These are phyloP conservation scores for Elanoides forficatus DNA, from an alignment of 2,113 vertebrate species.

Conservation along the genomic window DNA sequence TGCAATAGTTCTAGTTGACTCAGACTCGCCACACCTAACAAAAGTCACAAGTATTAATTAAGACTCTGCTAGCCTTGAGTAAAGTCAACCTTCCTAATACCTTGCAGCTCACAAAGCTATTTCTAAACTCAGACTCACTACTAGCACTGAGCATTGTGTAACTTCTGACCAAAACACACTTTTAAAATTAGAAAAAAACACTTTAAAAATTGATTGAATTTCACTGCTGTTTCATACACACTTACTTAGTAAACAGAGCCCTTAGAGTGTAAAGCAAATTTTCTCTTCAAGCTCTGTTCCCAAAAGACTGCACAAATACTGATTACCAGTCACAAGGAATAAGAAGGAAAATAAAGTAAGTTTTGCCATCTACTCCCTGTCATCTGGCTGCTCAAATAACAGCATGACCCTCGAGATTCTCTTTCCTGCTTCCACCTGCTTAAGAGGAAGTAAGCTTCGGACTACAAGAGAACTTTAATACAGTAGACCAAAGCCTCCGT, in stretches of 20 bases:
- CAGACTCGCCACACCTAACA: neutral
- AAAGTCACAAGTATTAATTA: neutral
- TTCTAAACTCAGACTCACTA: neutral
- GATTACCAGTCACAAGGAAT: neutral
- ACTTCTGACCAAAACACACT: neutral
- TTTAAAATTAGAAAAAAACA: neutral
- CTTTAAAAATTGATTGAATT: fast-evolving
- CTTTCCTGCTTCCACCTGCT: neutral
- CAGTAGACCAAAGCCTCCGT: neutral
- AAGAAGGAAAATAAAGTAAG: neutral
- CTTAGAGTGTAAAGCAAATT: neutral
- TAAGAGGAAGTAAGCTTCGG: neutral
- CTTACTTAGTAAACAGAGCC: neutral
- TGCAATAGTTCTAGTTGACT: neutral
- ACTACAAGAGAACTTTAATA: neutral
- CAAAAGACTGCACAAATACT: neutral
- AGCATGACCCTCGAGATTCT: neutral
- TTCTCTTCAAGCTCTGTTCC: neutral
- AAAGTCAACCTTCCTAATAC: neutral
- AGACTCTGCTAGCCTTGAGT: neutral
- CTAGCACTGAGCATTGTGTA: neutral
- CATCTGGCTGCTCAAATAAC: neutral
- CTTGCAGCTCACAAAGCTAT: neutral
- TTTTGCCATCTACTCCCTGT: neutral
- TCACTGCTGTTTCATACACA: neutral